Evolutionary conservation across 2,797 vertebrate species (phyloP), one percentile per base, ranked within the genome.

Genomic region (Lagodon rhomboides): DNA sequence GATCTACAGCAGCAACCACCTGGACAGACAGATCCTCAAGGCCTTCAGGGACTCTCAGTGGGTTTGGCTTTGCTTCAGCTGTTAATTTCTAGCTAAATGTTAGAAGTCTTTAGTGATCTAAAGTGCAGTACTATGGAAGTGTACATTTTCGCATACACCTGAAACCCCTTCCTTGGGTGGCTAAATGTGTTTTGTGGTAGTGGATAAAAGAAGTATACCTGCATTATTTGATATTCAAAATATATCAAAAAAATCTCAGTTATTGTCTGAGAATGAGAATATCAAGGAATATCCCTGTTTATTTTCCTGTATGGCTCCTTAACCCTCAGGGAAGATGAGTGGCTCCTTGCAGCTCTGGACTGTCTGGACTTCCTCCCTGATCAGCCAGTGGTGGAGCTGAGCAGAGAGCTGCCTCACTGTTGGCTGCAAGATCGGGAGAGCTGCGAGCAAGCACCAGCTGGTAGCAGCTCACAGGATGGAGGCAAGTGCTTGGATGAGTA

Each of bases 301-400:
- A 16, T 47, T 18, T 44, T 16, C 3, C 12, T 38, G 15, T 38
- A 13, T 44, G 54, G 12, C 25, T 78, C 34, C 25, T 15, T 2
- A 1, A 63, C 27, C 65, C 9, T 68, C 81, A 99, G 98, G 88
- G 94, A 95, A 47, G 97, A 99, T 0, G 95, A 96, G 74, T 99
- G 97, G 98, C 94, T 99, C 10, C 93, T 94, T 0, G 95, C 97
- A 64, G 97, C 97, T 20, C 90, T 97, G 63, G 97, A 97, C 81
- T 96, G 97, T 82, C 89, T 99, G 86, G 97, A 97, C 23, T 97
- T 96, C 84, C 95, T 99, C 47, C 96, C 98, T 0, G 97, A 98
- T 86, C 95, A 95, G 54, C 93, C 91, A 58, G 97, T 99, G 83
- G 96, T 98, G 76, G 96, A 97, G 80, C 91, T 99, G 50, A 99